These are phyloP conservation scores for Venustaconcha ellipsiformis DNA, from an alignment of 1,140 invertebrate genomes.

Conservation along the genomic window DNA sequence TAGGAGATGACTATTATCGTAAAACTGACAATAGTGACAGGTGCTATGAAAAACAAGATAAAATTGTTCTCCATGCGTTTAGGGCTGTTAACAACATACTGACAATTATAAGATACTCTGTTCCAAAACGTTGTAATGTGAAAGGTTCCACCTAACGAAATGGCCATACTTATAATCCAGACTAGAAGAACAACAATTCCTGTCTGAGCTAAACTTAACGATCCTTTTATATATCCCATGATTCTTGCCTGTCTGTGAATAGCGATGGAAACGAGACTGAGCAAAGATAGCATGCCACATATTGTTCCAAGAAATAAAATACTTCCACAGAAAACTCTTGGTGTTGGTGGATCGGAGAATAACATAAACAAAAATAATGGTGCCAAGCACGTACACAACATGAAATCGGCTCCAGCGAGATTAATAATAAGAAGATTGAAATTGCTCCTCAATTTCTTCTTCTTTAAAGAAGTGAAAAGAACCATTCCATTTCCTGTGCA, in stretches of 20 bases:
- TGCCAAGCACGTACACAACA: constrained; percentile 48
- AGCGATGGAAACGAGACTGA: constrained; percentile 50
- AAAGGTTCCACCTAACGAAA: constrained; percentile 44
- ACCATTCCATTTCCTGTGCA: constrained; percentile 50
- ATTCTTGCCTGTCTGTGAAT: constrained; percentile 44
- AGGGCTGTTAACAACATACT: constrained; percentile 44
- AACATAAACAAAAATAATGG: constrained; percentile 51
- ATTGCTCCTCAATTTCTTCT: constrained; percentile 29
- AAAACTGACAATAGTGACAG: constrained; percentile 44
- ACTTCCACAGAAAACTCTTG: constrained; percentile 50
- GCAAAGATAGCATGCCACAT: constrained; percentile 48
- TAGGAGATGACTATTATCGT: constrained; percentile 42
- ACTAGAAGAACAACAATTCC: constrained; percentile 41
- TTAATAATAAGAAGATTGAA: constrained; percentile 53
- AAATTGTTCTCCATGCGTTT: constrained; percentile 43
- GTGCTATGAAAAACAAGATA: constrained; percentile 50
- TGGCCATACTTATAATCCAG: constrained; percentile 41
- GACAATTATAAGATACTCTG: constrained; percentile 37
- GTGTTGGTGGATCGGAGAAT: constrained; percentile 43
- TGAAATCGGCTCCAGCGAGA: constrained; percentile 50
- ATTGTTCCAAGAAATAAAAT: constrained; percentile 45
- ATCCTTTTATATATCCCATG: constrained; percentile 35
- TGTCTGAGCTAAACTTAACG: constrained; percentile 33
- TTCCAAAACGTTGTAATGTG: constrained; percentile 47
- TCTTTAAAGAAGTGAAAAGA: constrained; percentile 14